Base-by-base conservation (phyloP, 2,113 vertebrate species). In the Columbina picui region DNA sequence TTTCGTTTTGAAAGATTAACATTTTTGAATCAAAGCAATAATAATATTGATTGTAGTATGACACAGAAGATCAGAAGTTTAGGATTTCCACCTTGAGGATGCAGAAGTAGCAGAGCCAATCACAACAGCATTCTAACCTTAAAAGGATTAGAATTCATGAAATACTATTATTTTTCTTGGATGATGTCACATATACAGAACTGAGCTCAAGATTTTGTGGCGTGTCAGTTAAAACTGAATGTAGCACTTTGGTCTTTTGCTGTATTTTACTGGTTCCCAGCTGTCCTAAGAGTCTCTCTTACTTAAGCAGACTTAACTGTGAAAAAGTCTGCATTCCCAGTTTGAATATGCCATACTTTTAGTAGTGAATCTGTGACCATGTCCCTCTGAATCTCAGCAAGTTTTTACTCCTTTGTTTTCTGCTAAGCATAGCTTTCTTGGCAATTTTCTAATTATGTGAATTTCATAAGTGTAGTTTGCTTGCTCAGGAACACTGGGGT, bases 301-400 rank as follows among this genome's bases (percentile, higher is more conserved):
- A 70, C 20, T 74, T 75, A 18, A 74, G 78, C 81, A 75, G 29
- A n/a, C 53, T 41, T 81, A 89, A 78, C 41, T 59, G 45, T 74
- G 75, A 80, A 93, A 73, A 91, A 41, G 12, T 17, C 4, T 22
- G 26, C 10, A 3, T 34, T 95, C 14, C 4, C 23, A 38, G 38
- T 87, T 87, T 74, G 77, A 75, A 47, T 78, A 67, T 87, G 32
- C 26, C 29, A 5, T 89, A 34, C 73, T 81, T 95, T 41, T 82
- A 71, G 73, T 32, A 70, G 30, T 78, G 5, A 84, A 41, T 83
- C 49, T 84, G 36, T 89, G 50, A 67, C 63, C 0, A 2, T 65
- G 55, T 91, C 59, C 30, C 29, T 86, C n/a, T 83, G 49, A 85
- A 76, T 39, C 4, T 5, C 41, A 30, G 30, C 30, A 87, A 17